Evolutionary conservation across 2,113 vertebrate genomes (phyloP), one percentile per base, ranked within the genome.

Genomic region (Stigmatopora argus): DNA sequence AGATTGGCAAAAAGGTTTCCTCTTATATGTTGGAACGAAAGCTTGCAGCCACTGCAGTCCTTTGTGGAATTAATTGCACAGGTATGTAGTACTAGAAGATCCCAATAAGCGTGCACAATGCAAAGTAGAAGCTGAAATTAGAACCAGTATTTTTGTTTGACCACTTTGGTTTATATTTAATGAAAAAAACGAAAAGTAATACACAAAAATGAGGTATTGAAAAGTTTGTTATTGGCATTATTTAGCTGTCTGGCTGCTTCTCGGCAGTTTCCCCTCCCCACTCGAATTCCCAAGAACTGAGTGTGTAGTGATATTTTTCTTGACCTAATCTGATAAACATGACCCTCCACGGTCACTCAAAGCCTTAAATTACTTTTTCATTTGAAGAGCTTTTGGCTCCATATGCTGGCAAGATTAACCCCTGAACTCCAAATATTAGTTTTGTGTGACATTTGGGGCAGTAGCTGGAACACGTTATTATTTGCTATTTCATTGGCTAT

Each of bases 341-440:
- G 15, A 68, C 73, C 73, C 53, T 48, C 71, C 65, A 59, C 34
- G 26, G 57, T 57, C 63, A 71, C 66, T 35, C 67, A 71, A 76
- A 84, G 74, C 77, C 53, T 23, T 74, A 67, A 86, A 85, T 78
- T 65, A 79, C 70, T 84, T 85, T 86, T 84, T 80, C 70, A 77
- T 84, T 86, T 81, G 14, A 61, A 72, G 67, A 73, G 62, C 26
- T 79, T 82, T 74, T 69, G 66, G 21, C 64, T 78, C 58, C 64
- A 69, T 41, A 81, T 72, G 70, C 80, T 71, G 71, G 47, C 31
- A 62, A 84, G 85, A 83, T 83, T 85, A 86, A 88, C 85, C 82
- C 41, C 12, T 78, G 86, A 86, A 78, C 86, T 66, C 56, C n/a
- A 81, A 77, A 83, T 81, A 76, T 87, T 78, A 84, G 82, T 73